Evolutionary conservation across 2,113 vertebrate genomes (phyloP).

Genomic region (Semnopithecus entellus): DNA sequence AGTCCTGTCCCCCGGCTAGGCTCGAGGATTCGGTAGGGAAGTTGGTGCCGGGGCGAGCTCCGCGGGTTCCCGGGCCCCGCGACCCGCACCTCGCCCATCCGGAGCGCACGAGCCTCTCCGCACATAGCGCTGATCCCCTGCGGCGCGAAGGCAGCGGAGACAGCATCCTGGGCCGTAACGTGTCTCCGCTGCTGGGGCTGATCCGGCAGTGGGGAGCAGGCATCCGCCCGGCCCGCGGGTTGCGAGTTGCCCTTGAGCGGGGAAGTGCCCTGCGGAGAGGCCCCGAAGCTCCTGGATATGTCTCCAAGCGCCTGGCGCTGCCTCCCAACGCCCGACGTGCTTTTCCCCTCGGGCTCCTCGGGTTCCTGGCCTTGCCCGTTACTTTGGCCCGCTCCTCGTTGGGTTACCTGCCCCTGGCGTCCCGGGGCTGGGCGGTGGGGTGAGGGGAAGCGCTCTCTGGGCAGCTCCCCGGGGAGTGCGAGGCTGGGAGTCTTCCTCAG

Average conservation of each 20-base stretch:
- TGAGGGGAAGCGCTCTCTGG: too few species aligned
- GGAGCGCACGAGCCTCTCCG: not conserved
- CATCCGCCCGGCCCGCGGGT: not conserved
- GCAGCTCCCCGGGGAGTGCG: not conserved
- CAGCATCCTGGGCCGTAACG: not conserved
- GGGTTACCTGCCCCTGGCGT: not conserved
- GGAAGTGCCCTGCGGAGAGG: not conserved
- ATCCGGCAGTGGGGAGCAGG: not conserved
- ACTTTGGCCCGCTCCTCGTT: not conserved
- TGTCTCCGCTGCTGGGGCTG: not conserved
- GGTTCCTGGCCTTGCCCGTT: not conserved
- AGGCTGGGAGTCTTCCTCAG: not conserved
- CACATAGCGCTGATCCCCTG: not conserved
- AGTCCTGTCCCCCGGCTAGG: not conserved
- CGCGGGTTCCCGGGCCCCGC: not conserved
- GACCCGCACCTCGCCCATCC: not conserved
- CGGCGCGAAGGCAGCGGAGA: not conserved
- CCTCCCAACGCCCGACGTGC: not conserved
- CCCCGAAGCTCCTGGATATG: not conserved
- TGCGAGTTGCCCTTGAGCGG: not conserved
- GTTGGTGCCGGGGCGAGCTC: not conserved
- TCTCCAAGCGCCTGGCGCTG: not conserved
- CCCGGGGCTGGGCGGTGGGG: not conserved
- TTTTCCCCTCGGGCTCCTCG: not conserved
- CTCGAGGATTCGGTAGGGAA: not conserved